Conservation (phyloP, 2,888 invertebrate genomes). For the Zygothrica quintamaculata region DNA sequence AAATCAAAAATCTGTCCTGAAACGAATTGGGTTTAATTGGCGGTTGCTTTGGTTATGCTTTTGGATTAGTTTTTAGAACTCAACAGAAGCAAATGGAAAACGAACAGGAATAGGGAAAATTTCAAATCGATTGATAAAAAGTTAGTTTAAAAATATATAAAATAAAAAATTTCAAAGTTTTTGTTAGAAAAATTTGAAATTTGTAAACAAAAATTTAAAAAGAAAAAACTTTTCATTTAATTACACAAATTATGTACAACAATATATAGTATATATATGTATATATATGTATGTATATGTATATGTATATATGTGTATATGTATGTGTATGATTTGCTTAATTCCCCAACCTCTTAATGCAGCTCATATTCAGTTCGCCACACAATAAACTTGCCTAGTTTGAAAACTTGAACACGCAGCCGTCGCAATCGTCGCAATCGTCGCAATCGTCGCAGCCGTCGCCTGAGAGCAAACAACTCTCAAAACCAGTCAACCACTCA, state of each 20-base stretch:
- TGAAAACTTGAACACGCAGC: slow-evolving; percentile 35
- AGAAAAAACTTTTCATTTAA: too few relatives aligned
- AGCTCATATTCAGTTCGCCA: slow-evolving; percentile 16
- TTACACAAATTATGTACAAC: too few relatives aligned
- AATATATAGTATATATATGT: background rate
- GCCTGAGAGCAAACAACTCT: slow-evolving; percentile 29
- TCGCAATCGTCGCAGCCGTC: slow-evolving; percentile 9
- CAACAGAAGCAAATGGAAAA: too few relatives aligned
- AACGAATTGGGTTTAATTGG: slow-evolving; percentile 59
- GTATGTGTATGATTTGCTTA: slow-evolving; percentile 3
- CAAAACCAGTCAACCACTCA: slow-evolving; percentile 20
- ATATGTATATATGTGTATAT: too few relatives aligned
- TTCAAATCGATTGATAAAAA: too few relatives aligned
- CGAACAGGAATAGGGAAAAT: too few relatives aligned
- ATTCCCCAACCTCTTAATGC: slow-evolving; percentile 16
- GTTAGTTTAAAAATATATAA: too few relatives aligned
- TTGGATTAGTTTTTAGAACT: slow-evolving; percentile 6
- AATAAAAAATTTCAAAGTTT: too few relatives aligned
- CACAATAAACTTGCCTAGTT: slow-evolving; percentile 15
- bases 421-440: slow-evolving; percentile 6
- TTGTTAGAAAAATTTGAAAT: too few relatives aligned
- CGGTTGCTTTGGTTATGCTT: slow-evolving; percentile 23
- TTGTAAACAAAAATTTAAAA: background rate
- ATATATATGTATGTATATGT: background rate
- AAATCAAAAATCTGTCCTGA: slow-evolving; percentile 31